A percentile compares a stretch with the other conserved stretches of the same genome.
Evolutionary conservation across 2,113 vertebrate species (phyloP).

Genomic region (Myotis yumanensis): DNA sequence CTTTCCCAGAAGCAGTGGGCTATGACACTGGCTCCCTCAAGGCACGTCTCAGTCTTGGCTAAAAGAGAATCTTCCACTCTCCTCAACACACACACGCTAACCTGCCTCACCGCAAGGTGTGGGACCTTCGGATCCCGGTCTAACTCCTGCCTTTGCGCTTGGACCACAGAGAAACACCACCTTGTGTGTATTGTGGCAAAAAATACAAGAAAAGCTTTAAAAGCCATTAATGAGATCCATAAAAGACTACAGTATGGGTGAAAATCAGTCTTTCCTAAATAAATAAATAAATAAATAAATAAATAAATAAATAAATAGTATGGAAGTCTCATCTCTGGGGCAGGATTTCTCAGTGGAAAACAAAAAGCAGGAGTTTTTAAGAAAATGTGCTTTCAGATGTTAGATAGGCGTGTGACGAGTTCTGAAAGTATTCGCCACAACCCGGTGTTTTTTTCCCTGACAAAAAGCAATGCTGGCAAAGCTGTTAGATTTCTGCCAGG

Average conservation of each 20-base stretch:
- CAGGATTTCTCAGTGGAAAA: conserved; percentile 43
- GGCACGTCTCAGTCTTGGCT: background rate
- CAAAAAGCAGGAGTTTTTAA: background rate
- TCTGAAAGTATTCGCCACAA: background rate
- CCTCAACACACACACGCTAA: no score
- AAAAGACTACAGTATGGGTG: background rate
- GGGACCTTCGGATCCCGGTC: background rate
- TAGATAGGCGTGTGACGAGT: conserved; percentile 7
- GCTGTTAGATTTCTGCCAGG: conserved; percentile 35
- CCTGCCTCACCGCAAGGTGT: background rate
- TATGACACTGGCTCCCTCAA: background rate
- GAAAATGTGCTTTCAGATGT: conserved; percentile 43
- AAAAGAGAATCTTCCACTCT: background rate
- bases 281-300: background rate
- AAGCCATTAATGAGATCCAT: background rate
- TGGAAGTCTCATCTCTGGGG: background rate
- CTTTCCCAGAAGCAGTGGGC: background rate
- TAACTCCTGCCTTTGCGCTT: background rate
- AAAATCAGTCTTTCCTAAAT: conserved; percentile 22
- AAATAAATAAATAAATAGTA: background rate
- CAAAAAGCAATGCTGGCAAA: conserved; percentile 3
- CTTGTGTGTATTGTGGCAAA: background rate
- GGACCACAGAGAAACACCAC: background rate
- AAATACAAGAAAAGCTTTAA: conserved; percentile 18
- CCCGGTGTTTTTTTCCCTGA: background rate